Conservation (phyloP, 2,888 invertebrate species). For the Machimus rusticus region DNA sequence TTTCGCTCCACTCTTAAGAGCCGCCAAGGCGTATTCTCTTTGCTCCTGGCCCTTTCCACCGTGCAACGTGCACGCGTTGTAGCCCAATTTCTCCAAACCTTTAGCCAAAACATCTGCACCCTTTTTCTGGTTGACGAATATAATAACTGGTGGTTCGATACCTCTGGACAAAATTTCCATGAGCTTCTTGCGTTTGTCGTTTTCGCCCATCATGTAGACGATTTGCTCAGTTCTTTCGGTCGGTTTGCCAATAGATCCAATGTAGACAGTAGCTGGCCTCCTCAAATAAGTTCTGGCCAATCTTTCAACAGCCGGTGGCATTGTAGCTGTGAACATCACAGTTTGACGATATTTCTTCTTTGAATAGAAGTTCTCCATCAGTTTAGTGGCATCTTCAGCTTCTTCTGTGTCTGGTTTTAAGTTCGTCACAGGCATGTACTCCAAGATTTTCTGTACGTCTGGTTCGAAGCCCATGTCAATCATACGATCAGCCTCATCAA, state of each 20-base stretch:
- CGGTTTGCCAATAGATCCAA: conserved; percentile 96
- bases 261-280: conserved; percentile 96
- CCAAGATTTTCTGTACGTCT: conserved; percentile 96
- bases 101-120: conserved; percentile 98
- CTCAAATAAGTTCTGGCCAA: conserved; percentile 93
- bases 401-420: conserved; percentile 98
- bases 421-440: conserved; percentile 97
- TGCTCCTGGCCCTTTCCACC: conserved; percentile 99
- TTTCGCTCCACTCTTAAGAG: conserved; percentile 94
- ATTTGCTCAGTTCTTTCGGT: conserved; percentile 98
- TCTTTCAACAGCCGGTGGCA: conserved; percentile 98
- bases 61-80: conserved; percentile 96
- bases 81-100: conserved; percentile 95
- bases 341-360: conserved; percentile 99
- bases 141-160: conserved; percentile 96
- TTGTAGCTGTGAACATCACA: conserved; percentile 99
- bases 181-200: conserved; percentile 95
- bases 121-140: conserved; percentile 99
- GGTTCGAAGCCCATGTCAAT: conserved; percentile 99
- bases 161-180: conserved; percentile 90
- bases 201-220: conserved; percentile 93
- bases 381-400: conserved; percentile 90
- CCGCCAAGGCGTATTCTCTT: conserved; percentile 96
- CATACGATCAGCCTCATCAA: conserved; percentile 98
- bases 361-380: conserved; percentile 92